Base-by-base conservation (phyloP, 2,797 vertebrate species). In the Thalassophryne amazonica region DNA sequence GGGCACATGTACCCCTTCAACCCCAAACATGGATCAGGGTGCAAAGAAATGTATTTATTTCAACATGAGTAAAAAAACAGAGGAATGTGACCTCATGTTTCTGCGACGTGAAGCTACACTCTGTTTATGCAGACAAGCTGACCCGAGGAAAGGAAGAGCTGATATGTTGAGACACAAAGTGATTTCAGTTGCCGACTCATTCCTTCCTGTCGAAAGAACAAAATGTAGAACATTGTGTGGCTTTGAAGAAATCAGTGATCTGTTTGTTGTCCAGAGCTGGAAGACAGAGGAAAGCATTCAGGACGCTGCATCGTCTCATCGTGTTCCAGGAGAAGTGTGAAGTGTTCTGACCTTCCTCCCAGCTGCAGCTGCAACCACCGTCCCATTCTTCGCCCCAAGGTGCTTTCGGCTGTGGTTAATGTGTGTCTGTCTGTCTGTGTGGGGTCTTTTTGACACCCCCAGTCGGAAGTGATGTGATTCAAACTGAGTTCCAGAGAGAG, bases 361-460 rank as follows among this genome's bases (percentile, higher is more conserved):
- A 57, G 59, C 60, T 65, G 78, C 83, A 84, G 83, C 80, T 85
- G 83, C 70, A 49, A 45, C 62, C 77, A 31, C 9, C 37, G 11
- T 27, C 57, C 17, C 49, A 35, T 14, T 61, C 52, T 80, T 52
- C 48, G 63, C 75, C 58, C 34, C 17, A 64, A 82, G 80, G 82
- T 83, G 73, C 49, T 4, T 36, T 22, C 70, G 76, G 55, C 72
- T 39, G 33, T 30, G 39, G 4, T 27, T 37, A 18, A 15, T 33
- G 7, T 32, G 46, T 25, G 11, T 27, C 43, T 37, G 52, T 23
- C 15, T n/a, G 40, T 25, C 45, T 76, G 62, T 73, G 67, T 62
- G 67, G 52, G 58, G 38, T 43, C 54, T 19, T 66, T 54, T 75
- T 49, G 67, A 7, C 24, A 25, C 37, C 50, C 33, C 55, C 29